A percentile compares a stretch with the other conserved stretches of the same genome.
These are phyloP conservation scores for Grammomys surdaster DNA, from an alignment of 2,113 vertebrate species.

Conservation along the genomic window DNA sequence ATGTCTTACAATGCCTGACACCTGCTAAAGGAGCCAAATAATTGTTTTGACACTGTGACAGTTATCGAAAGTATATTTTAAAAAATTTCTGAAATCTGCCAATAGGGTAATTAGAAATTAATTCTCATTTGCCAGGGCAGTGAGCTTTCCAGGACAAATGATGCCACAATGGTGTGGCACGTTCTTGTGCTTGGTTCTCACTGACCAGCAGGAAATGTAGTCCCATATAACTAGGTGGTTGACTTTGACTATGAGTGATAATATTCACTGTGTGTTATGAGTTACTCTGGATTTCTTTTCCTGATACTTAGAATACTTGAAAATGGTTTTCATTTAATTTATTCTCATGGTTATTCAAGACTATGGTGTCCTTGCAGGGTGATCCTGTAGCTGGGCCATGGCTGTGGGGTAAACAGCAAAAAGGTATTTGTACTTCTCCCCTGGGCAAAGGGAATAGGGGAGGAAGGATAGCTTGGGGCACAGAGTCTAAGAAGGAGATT, in stretches of 20 bases:
- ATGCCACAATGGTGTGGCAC: constrained; percentile 51
- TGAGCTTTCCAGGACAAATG: constrained; percentile 61
- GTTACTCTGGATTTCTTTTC: constrained; percentile 14
- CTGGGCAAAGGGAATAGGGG: neutral
- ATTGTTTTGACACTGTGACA: constrained; percentile 82
- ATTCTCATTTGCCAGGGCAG: constrained; percentile 76
- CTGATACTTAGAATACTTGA: neutral
- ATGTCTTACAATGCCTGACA: constrained; percentile 72
- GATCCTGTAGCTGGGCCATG: neutral
- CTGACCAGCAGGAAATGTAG: constrained; percentile 18
- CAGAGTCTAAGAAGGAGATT: neutral
- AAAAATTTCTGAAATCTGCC: constrained; percentile 70
- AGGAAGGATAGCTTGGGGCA: neutral
- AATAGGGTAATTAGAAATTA: constrained; percentile 77
- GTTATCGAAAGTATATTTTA: constrained; percentile 71
- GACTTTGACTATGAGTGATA: constrained; percentile 71
- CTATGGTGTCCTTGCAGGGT: neutral
- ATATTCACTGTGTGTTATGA: constrained; percentile 34
- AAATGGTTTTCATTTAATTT: constrained; percentile 45
- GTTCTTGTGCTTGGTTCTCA: constrained; percentile 30
- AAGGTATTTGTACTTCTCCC: neutral
- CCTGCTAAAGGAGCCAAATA: constrained; percentile 79
- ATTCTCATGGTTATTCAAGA: neutral
- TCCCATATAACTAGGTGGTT: constrained; percentile 31
- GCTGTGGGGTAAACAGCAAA: neutral